A percentile compares a stretch with the other conserved stretches of the same genome.
Conservation (phyloP, 2,797 vertebrate species). For the Echeneis naucrates region DNA sequence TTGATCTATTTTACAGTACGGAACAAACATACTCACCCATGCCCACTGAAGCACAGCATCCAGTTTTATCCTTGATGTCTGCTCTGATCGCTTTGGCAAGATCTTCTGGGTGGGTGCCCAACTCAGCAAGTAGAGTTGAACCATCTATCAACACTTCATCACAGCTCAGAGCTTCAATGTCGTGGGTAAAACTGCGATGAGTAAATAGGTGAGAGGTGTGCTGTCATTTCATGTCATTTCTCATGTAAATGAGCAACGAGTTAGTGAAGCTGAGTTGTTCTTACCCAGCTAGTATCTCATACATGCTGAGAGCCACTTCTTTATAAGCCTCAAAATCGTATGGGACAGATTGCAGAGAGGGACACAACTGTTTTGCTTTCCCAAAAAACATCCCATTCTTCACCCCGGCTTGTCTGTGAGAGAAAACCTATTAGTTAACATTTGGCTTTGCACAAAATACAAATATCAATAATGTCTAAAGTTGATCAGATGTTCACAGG, state of each 20-base stretch:
- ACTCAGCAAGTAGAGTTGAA: slow-evolving; percentile 90
- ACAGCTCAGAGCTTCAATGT: slow-evolving; percentile 98
- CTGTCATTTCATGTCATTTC: too few relatives aligned
- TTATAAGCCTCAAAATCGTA: slow-evolving; percentile 97
- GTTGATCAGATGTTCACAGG: accelerated
- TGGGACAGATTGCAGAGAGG: slow-evolving; percentile 90
- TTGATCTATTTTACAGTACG: slow-evolving; percentile 23
- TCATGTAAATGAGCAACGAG: background rate
- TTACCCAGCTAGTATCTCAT: slow-evolving; percentile 95
- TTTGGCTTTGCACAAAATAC: background rate
- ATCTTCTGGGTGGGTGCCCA: slow-evolving; percentile 89
- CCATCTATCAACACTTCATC: slow-evolving; percentile 95
- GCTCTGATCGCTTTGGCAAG: slow-evolving; percentile 89
- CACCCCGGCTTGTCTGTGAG: slow-evolving; percentile 91
- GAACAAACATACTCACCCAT: slow-evolving; percentile 88
- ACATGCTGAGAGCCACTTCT: slow-evolving; percentile 92
- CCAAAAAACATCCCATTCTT: slow-evolving; percentile 99
- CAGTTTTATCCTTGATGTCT: slow-evolving; percentile 93
- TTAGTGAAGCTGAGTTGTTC: background rate
- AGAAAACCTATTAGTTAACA: background rate
- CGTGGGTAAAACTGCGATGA: slow-evolving; percentile 91
- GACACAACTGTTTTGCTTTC: slow-evolving; percentile 94
- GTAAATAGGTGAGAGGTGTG: background rate
- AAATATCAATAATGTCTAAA: background rate
- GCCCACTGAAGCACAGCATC: slow-evolving; percentile 95